Base-by-base conservation (phyloP, 2,113 vertebrate genomes). In the Vanacampus margaritifer region DNA sequence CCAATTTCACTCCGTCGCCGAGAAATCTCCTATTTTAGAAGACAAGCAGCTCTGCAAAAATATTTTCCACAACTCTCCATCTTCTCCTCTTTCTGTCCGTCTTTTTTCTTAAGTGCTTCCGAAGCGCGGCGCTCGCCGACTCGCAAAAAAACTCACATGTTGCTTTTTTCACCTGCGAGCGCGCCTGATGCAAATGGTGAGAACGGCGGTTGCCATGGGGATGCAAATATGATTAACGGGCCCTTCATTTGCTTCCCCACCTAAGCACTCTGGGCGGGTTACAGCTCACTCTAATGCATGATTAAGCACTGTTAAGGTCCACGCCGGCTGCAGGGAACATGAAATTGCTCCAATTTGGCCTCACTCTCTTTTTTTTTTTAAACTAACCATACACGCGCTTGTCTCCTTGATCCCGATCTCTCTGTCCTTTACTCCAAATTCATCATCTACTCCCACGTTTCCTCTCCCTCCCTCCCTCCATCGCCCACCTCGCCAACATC, bases 21-120 rank as follows among this genome's bases (percentile, higher is more conserved):
- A 83, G 75, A 74, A 82, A 75, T 74, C 62, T 84, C 72, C 75
- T 82, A 76, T 79, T 87, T 83, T 83, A 79, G 75, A 80, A 86
- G 71, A 80, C 64, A 75, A 65, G 56, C 57, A 13, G 50, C 50
- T 63, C 12, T 63, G 51, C 26, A 66, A 53, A 74, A 80, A 71
- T 72, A 46, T 72, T 64, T 71, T 59, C 63, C 32, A 23, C 17
- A 37, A 39, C 6, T 48, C 43, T 67, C 36, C 26, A 19, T 64
- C 21, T 61, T 23, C 36, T 10, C 71, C 10, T 63, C 36, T 32
- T 32, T 32, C 28, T 69, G 23, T 12, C 12, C 14, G 23, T 54
- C 23, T 26, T 26, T 26, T 26, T 5, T 2, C 41, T 43, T 36
- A 60, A 65, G 62, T 51, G 64, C 41, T 48, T 35, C 60, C n/a